These are phyloP conservation scores for Notolabrus celidotus DNA, from an alignment of 2,797 vertebrate species.

Conservation along the genomic window DNA sequence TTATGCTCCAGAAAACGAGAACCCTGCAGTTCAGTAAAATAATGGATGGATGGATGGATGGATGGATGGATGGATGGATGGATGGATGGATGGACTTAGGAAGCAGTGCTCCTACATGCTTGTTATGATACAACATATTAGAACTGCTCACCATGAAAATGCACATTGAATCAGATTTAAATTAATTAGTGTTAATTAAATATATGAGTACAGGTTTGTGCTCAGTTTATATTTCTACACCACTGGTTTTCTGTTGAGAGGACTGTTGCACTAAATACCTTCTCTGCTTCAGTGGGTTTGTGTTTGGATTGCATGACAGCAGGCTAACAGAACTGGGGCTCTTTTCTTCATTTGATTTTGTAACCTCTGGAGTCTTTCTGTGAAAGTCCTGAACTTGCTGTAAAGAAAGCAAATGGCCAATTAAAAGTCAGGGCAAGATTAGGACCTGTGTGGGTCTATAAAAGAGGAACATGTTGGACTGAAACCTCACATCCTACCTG, in stretches of 20 bases:
- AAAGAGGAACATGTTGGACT: not conserved
- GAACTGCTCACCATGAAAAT: not conserved
- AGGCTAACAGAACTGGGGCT: not conserved
- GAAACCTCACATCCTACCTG: not conserved
- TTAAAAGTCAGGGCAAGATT: not conserved
- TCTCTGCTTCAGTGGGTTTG: not conserved
- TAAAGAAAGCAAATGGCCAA: not conserved
- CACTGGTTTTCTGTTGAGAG: not conserved
- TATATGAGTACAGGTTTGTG: not conserved
- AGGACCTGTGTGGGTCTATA: not conserved
- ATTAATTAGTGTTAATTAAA: not conserved
- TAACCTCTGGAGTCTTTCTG: not conserved
- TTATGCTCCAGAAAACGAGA: too few relatives aligned
- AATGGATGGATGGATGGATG: too few relatives aligned
- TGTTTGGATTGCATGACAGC: not conserved
- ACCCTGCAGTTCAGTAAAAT: too few relatives aligned
- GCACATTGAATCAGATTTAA: not conserved
- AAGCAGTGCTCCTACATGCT: not conserved
- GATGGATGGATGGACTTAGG: too few relatives aligned
- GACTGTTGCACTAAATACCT: not conserved
- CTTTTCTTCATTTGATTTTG: not conserved
- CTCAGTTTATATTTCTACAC: not conserved
- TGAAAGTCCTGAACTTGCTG: not conserved
- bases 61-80: too few relatives aligned
- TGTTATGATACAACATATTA: not conserved